These are phyloP conservation scores for Enteromius thamalakanensis DNA, from an alignment of 2,797 vertebrate genomes.

Conservation along the genomic window DNA sequence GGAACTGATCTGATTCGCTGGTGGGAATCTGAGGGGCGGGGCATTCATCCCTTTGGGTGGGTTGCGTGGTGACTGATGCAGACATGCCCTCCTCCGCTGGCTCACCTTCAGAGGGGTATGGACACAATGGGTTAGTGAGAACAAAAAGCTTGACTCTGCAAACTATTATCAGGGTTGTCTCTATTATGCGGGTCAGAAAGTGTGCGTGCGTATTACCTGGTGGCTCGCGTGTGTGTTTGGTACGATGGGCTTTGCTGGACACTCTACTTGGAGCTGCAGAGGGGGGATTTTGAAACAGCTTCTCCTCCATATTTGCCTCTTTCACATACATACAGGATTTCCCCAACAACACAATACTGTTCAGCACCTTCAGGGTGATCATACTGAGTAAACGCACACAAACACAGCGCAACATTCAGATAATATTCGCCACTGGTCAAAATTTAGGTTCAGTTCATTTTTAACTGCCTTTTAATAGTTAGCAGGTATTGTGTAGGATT, in stretches of 20 bases:
- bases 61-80: constrained; percentile 79
- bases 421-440: neutral
- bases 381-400: constrained; percentile 76
- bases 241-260: constrained; percentile 76
- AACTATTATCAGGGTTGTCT: neutral
- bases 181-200: constrained; percentile 20
- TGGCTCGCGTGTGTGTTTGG: constrained; percentile 66
- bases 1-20: constrained; percentile 90
- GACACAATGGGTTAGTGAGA: constrained; percentile 19
- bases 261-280: constrained; percentile 81
- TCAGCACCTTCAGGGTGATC: constrained; percentile 95
- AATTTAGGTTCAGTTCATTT: neutral
- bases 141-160: neutral
- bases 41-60: constrained; percentile 76
- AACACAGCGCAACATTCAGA: constrained; percentile 1
- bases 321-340: constrained; percentile 95
- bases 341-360: constrained; percentile 94
- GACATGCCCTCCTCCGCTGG: constrained; percentile 77
- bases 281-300: constrained; percentile 85
- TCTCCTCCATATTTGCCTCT: constrained; percentile 97
- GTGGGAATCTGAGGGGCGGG: constrained; percentile 79
- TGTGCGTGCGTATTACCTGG: constrained; percentile 70
- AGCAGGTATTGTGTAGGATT: neutral
- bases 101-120: constrained; percentile 68
- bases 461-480: neutral